Evolutionary conservation across 2,113 vertebrate genomes (phyloP).

Genomic region (Coptodon bakossiorum): DNA sequence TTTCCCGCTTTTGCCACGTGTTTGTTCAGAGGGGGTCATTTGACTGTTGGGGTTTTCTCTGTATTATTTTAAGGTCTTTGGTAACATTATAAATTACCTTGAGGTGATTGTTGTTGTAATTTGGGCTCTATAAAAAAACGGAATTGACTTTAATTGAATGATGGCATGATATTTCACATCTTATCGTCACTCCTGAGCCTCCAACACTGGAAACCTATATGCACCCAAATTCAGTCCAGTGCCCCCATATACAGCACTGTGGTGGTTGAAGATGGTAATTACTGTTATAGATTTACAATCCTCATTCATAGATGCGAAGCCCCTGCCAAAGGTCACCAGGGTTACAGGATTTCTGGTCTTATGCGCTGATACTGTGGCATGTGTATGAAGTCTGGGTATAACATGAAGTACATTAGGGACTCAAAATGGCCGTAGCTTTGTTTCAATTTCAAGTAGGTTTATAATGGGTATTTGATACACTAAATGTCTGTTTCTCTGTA

Average conservation of each 20-base stretch:
- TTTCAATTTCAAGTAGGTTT: slow-evolving; percentile 25
- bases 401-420: background rate
- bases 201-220: background rate
- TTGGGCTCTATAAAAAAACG: background rate
- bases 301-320: slow-evolving; percentile 45
- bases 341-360: slow-evolving; percentile 67
- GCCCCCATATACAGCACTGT: slow-evolving; percentile 1
- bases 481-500: slow-evolving; percentile 9
- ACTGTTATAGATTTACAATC: slow-evolving; percentile 71
- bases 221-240: background rate
- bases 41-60: background rate
- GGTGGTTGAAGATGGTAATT: slow-evolving; percentile 56
- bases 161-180: background rate
- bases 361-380: slow-evolving; percentile 1
- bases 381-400: background rate
- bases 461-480: slow-evolving; percentile 16
- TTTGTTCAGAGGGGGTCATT: background rate
- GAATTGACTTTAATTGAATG: background rate
- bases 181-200: background rate
- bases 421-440: slow-evolving; percentile 22
- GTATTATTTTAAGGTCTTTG: background rate
- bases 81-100: background rate
- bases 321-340: slow-evolving; percentile 69
- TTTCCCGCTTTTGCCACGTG: background rate
- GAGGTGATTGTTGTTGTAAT: background rate